phyloP scores from a whole-genome alignment of 2,888 invertebrate species.

The Latrodectus hesperus region DNA sequence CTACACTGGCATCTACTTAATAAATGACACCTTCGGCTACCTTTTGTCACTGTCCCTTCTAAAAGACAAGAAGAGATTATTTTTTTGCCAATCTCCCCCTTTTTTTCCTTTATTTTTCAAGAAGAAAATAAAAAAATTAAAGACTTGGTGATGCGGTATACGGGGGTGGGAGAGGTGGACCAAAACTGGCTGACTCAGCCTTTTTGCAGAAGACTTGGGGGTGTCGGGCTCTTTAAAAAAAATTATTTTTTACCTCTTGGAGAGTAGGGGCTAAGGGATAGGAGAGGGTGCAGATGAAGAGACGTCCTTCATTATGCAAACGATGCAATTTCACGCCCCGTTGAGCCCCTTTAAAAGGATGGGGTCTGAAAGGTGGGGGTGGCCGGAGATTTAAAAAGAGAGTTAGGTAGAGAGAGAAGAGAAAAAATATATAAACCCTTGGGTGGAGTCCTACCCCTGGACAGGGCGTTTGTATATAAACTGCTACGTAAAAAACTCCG shows the following conservation, averaged over 20 bases:
- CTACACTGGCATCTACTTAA: conserved; percentile 38
- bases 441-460: neutral
- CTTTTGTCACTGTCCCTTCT: conserved; percentile 63
- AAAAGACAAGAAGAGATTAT: conserved; percentile 21
- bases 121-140: conserved; percentile 22
- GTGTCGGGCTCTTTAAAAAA: conserved; percentile 62
- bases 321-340: conserved; percentile 70
- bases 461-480: neutral
- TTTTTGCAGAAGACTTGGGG: conserved; percentile 45
- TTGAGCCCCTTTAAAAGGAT: conserved; percentile 53
- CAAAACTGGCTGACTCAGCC: conserved; percentile 60
- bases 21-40: conserved; percentile 61
- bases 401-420: conserved; percentile 27
- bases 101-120: neutral
- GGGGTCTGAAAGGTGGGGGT: conserved; percentile 27
- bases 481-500: neutral
- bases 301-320: conserved; percentile 70
- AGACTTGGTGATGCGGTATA: conserved; percentile 12
- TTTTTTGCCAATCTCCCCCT: no score
- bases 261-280: neutral
- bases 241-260: conserved; percentile 7
- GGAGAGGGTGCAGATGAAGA: conserved; percentile 48
- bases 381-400: conserved; percentile 55
- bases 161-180: conserved; percentile 1
- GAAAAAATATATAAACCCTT: conserved; percentile 1